These are phyloP conservation scores for Ascaphus truei DNA, from an alignment of 2,113 vertebrate species.

Conservation along the genomic window DNA sequence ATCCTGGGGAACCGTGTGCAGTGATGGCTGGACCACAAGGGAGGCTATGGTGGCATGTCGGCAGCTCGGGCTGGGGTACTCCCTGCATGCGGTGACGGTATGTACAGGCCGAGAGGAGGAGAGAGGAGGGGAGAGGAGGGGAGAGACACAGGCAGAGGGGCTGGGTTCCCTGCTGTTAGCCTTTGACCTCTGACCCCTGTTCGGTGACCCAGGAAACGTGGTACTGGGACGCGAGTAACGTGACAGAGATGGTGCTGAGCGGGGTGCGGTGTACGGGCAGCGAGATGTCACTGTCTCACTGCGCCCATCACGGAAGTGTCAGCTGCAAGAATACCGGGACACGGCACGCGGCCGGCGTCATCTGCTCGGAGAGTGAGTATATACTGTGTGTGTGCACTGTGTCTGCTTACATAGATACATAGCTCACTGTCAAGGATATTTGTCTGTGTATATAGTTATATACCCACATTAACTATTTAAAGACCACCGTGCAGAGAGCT, in stretches of 20 bases:
- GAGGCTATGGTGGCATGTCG: constrained; percentile 84
- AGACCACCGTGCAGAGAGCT: too few species aligned
- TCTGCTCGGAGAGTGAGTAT: constrained; percentile 94
- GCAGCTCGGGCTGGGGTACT: constrained; percentile 82
- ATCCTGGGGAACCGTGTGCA: constrained; percentile 81
- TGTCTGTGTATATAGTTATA: too few species aligned
- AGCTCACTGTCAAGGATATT: too few species aligned
- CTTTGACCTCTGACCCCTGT: not conserved
- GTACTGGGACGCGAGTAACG: constrained; percentile 94
- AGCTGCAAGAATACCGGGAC: constrained; percentile 77
- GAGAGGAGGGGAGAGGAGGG: not conserved
- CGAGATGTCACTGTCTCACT: constrained; percentile 85
- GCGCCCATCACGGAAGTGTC: constrained; percentile 75
- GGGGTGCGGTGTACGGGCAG: constrained; percentile 83
- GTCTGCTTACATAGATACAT: not conserved
- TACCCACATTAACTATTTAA: too few species aligned
- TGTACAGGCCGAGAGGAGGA: constrained; percentile 44
- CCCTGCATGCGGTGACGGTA: constrained; percentile 81
- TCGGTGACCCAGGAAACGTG: constrained; percentile 83
- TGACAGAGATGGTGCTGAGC: constrained; percentile 87
- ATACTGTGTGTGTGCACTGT: not conserved
- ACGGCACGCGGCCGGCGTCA: constrained; percentile 85
- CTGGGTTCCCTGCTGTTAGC: not conserved
- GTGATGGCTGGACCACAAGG: constrained; percentile 76
- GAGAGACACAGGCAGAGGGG: too few species aligned